Base-by-base conservation (phyloP, 2,113 vertebrate species). In the Cheirogaleus medius region DNA sequence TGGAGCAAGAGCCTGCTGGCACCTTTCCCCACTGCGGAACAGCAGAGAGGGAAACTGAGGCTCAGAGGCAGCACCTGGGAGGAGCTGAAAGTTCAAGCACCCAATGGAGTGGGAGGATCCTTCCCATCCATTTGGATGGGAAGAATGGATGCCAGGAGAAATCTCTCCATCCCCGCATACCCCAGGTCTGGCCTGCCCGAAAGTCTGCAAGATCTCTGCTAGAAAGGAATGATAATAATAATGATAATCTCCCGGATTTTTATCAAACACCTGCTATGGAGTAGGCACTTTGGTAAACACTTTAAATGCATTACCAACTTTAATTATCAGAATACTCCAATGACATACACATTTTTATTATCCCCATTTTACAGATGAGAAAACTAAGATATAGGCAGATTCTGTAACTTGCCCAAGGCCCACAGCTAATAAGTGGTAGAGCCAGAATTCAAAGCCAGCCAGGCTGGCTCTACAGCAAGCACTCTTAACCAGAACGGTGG, bases 1-100 rank as follows among this genome's bases (percentile, higher is more conserved):
- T 68, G 82, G 84, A 88, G 60, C 18, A 0, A 78, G 83, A 94
- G 91, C 74, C 71, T 80, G 91, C 91, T 98, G 97, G 97, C 98
- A 97, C 56, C 39, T 81, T 95, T 97, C 97, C 97, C 69, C 97
- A 97, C 97, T 98, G 98, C 96, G 20, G 97, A 98, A 58, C 11
- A 76, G 42, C 92, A 91, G 84, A 37, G 29, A 58, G 96, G 88
- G 97, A 98, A 98, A 97, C 97, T 98, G 98, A 97, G 95, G 93
- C 60, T 78, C 89, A 68, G n/a, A 81, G 76, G 86, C 85, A 90
- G 90, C 32, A 76, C 37, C 90, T 91, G 78, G 86, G 13, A 81
- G 58, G 60, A 90, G 82, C 73, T 98, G 56, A 56, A 74, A 77
- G 60, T 58, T 78, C 83, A 78, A 47, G 42, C n/a, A 93, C 78